These are phyloP conservation scores for Strongylocentrotus purpuratus DNA, from an alignment of 35 echinoderm and acorn worm species.

Conservation along the genomic window DNA sequence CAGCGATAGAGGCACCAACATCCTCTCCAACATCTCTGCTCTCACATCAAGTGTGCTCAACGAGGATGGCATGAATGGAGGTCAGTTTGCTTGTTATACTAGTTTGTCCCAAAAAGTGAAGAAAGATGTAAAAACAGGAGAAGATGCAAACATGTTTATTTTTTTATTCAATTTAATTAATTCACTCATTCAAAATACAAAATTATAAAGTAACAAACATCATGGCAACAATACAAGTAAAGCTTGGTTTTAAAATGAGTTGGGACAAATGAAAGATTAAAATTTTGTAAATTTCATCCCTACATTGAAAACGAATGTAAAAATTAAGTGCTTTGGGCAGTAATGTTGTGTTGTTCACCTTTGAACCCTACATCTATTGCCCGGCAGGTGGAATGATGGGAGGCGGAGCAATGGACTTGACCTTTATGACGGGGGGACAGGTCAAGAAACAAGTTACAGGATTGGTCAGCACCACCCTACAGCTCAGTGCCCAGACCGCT, in stretches of 20 bases:
- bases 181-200: too few relatives aligned
- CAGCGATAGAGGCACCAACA: conserved; percentile 93
- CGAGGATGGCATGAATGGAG: conserved; percentile 68
- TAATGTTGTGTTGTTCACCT: background rate
- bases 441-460: conserved; percentile 69
- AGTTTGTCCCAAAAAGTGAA: too few relatives aligned
- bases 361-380: background rate
- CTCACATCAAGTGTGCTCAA: conserved; percentile 77
- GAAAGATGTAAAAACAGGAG: too few relatives aligned
- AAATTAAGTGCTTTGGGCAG: too few relatives aligned
- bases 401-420: conserved; percentile 66
- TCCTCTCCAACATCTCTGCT: conserved; percentile 92
- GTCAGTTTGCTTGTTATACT: conserved; percentile 44
- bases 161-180: too few relatives aligned
- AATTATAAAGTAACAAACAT: too few relatives aligned
- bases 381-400: background rate
- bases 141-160: too few relatives aligned
- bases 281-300: too few relatives aligned
- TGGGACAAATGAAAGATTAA: too few relatives aligned
- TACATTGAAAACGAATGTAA: too few relatives aligned
- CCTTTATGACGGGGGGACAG: conserved; percentile 88
- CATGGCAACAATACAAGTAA: too few relatives aligned
- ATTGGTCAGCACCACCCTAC: conserved; percentile 78
- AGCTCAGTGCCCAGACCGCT: conserved; percentile 93
- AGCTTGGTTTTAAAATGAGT: too few relatives aligned